Evolutionary conservation across 2,888 invertebrate genomes (phyloP), one percentile per base, ranked within the genome.

Genomic region (Microchrysa polita): DNA sequence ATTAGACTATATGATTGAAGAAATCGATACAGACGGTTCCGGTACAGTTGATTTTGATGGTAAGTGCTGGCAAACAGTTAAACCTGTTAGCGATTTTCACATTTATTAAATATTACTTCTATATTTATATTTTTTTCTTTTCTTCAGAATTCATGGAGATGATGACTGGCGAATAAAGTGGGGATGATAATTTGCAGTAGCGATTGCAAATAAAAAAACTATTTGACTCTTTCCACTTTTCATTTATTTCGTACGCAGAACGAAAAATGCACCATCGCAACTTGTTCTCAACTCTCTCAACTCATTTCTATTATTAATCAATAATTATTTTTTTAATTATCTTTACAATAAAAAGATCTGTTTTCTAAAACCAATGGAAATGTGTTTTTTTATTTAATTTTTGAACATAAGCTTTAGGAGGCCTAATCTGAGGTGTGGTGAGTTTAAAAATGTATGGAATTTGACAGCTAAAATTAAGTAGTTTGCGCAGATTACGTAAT

Each of bases 41-140:
- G 98, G 98, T 81, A 98, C 98, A 77, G 98, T 98, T 81, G 98
- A 98, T 88, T 98, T 98, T 86, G 97, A 98, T 88, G 97, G 97
- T 97, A 86, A 86, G 85, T 82, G 55, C 22, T 44, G 12, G 16
- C 23, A 61, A 27, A 61, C 20, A 27, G 4, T 16, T 63, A 22
- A 22, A 22, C 20, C 14, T 59, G 14, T 20, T 5, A 22, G 14
- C 20, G 23, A 16, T 16, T 9, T 23, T 14, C 16, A 27, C 18
- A 16, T 16, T 44, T 74, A 4, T 76, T 65, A 69, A n/a, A n/a
- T n/a, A n/a, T n/a, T n/a, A n/a, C n/a, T n/a, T n/a, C n/a, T n/a
- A n/a, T n/a, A n/a, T 34, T 34, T 5, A 34, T 34, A 34, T 34
- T 34, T 34, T 7, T 34, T 34, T 34, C 27, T 85, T 86, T 79